phyloP scores from a whole-genome alignment of 2,888 invertebrate genomes.

The Rhogogaster chlorosoma region DNA sequence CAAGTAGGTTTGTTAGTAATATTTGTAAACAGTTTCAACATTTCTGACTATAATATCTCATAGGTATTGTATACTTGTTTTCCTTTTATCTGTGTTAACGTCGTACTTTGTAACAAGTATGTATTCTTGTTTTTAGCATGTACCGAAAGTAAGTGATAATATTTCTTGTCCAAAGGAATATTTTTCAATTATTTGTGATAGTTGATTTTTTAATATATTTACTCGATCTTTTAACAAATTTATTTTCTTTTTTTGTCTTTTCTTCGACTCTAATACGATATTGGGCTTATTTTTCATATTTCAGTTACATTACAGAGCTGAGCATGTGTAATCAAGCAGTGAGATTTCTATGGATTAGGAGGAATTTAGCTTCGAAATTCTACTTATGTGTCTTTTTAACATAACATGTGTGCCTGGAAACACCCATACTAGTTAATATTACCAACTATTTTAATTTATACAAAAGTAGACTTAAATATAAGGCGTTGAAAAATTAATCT shows the following conservation, averaged over 20 bases:
- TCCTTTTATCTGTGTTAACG: neutral
- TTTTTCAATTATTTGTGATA: neutral
- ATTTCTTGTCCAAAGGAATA: neutral
- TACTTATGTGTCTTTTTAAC: constrained; percentile 25
- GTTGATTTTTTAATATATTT: neutral
- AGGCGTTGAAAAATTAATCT: neutral
- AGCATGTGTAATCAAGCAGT: neutral
- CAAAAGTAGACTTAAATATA: neutral
- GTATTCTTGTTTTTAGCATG: neutral
- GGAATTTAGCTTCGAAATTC: neutral
- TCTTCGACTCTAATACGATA: neutral
- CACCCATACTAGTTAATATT: constrained; percentile 33
- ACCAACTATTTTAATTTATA: constrained; percentile 17
- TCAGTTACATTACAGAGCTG: neutral
- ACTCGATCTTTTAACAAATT: neutral
- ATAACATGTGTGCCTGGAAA: neutral
- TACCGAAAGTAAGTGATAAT: neutral
- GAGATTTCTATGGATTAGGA: neutral
- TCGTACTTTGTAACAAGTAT: neutral
- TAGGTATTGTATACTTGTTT: neutral
- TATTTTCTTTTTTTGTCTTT: neutral
- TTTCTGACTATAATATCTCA: constrained; percentile 21
- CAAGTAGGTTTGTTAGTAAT: neutral
- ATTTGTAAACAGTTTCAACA: neutral
- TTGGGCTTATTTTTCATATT: constrained; percentile 1